Evolutionary conservation across 2,888 invertebrate species (phyloP).

Genomic region (Blastobasis adustella): DNA sequence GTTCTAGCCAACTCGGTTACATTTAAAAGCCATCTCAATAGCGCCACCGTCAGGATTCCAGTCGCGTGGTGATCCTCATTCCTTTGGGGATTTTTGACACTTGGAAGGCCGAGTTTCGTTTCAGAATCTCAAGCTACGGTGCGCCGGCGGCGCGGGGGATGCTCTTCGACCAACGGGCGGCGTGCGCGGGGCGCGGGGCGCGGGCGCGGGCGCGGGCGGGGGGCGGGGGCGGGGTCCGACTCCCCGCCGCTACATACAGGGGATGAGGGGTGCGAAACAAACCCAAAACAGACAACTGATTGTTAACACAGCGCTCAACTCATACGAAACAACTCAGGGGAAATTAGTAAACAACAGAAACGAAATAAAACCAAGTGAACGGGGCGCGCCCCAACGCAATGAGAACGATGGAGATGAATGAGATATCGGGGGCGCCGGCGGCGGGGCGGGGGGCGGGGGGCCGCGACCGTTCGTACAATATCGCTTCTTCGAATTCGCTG

Average conservation of each 20-base stretch:
- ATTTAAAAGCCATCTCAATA: no score
- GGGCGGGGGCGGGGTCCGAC: neutral
- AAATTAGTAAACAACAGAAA: constrained; percentile 21
- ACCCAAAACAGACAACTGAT: constrained; percentile 40
- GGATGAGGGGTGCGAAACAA: constrained; percentile 52
- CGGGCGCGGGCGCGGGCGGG: neutral
- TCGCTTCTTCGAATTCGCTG: no score
- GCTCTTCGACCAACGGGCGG: constrained; percentile 33
- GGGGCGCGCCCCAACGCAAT: constrained; percentile 25
- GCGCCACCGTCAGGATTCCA: no score
- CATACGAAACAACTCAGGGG: constrained; percentile 29
- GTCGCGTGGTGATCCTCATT: no score
- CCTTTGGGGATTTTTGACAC: no score
- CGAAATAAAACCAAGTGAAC: constrained; percentile 24
- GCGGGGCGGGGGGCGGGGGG: no score
- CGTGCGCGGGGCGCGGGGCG: constrained; percentile 10
- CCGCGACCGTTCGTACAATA: neutral
- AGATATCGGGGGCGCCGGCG: constrained; percentile 5
- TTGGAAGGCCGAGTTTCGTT: neutral
- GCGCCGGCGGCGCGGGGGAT: constrained; percentile 3
- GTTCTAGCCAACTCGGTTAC: no score
- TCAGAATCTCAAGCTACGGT: neutral
- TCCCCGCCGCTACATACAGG: constrained; percentile 21
- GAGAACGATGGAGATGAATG: constrained; percentile 47
- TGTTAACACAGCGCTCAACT: constrained; percentile 38